Evolutionary conservation across 2,797 vertebrate genomes (phyloP).

Genomic region (Hylomyscus alleni): DNA sequence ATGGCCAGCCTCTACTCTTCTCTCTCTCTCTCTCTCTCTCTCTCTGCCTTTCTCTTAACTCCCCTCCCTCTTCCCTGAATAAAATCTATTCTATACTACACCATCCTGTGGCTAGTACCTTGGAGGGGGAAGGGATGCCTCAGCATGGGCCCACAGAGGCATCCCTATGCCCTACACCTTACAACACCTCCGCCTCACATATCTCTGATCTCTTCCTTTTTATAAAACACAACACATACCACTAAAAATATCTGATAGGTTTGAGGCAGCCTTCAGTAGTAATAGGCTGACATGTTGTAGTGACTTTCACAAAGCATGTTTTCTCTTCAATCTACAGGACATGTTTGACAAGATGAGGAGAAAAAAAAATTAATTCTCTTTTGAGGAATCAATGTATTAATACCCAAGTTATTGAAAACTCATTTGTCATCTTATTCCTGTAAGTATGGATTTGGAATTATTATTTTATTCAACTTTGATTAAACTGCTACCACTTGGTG

Average conservation of each 20-base stretch:
- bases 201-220: not conserved
- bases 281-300: not conserved
- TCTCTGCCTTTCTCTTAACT: not conserved
- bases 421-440: not conserved
- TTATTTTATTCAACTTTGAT: slow-evolving; percentile 38
- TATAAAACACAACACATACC: not conserved
- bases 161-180: not conserved
- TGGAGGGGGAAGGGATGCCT: not conserved
- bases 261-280: not conserved
- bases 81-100: not conserved
- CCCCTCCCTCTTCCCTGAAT: not conserved
- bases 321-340: not conserved
- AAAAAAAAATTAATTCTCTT: slow-evolving; percentile 39
- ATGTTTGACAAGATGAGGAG: not conserved
- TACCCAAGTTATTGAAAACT: not conserved
- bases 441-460: slow-evolving; percentile 2
- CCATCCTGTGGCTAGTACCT: not conserved
- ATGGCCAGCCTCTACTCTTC: not conserved
- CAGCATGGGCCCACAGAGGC: not conserved
- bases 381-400: slow-evolving; percentile 67
- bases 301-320: not conserved
- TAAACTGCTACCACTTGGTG: slow-evolving; percentile 23
- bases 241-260: slow-evolving; percentile 53
- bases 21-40: not conserved
- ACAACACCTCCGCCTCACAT: not conserved